Conservation (phyloP, 2,797 vertebrate species). For the Cossypha caffra region DNA sequence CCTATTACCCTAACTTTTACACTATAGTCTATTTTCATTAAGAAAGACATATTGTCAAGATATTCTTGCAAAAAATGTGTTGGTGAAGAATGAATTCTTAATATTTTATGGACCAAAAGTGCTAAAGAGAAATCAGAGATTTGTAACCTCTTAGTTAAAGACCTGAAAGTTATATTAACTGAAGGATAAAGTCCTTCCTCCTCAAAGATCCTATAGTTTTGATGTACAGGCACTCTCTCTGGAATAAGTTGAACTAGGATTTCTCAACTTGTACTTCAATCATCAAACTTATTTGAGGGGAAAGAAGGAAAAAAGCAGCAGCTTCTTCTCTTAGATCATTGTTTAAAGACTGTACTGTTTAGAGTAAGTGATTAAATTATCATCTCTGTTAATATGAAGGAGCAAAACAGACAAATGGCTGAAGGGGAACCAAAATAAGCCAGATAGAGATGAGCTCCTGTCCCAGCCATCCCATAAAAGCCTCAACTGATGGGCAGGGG, state of each 20-base stretch:
- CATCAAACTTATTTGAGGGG: not conserved
- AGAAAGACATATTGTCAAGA: not conserved
- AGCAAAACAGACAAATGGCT: not conserved
- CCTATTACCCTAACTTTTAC: not conserved
- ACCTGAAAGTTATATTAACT: not conserved
- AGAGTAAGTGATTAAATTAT: not conserved
- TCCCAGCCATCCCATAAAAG: not conserved
- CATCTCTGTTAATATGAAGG: not conserved
- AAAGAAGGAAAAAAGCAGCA: not conserved
- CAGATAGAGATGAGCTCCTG: not conserved
- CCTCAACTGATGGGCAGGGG: fast-evolving
- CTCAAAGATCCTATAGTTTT: not conserved
- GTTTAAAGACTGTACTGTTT: not conserved
- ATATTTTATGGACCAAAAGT: not conserved
- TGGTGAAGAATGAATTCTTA: not conserved
- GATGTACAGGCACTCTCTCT: not conserved
- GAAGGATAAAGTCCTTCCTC: not conserved
- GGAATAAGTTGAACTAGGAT: not conserved
- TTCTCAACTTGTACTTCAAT: not conserved
- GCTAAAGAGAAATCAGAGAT: not conserved
- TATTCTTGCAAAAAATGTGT: not conserved
- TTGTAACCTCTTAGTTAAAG: not conserved
- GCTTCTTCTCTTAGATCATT: not conserved
- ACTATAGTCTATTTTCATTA: not conserved
- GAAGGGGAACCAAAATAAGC: not conserved